phyloP scores from a whole-genome alignment of 2,888 invertebrate species.

The Brachyopa scutellaris region DNA sequence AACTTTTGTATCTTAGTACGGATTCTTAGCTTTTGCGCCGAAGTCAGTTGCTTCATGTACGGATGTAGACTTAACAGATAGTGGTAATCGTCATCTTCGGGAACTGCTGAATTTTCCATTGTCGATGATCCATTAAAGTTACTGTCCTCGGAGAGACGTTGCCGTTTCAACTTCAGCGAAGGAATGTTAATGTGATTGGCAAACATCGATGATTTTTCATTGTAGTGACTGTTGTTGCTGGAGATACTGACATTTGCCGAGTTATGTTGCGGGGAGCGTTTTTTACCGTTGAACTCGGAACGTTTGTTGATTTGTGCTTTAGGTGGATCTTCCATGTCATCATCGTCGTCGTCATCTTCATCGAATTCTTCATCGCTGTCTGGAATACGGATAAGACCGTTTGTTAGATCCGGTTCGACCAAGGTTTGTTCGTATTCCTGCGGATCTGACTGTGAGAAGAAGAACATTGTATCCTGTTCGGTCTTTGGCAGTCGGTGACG shows the following conservation, averaged over 20 bases:
- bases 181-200: slow-evolving; percentile 77
- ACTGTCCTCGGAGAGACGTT: slow-evolving; percentile 79
- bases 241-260: slow-evolving; percentile 47
- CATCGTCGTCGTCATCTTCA: slow-evolving; percentile 79
- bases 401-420: slow-evolving; percentile 81
- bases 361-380: slow-evolving; percentile 81
- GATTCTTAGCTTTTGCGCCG: slow-evolving; percentile 81
- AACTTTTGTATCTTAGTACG: slow-evolving; percentile 82
- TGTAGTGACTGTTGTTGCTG: slow-evolving; percentile 39
- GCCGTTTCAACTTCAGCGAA: slow-evolving; percentile 79
- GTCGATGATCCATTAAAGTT: slow-evolving; percentile 81
- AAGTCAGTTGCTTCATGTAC: slow-evolving; percentile 80
- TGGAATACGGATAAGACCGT: slow-evolving; percentile 80
- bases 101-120: slow-evolving; percentile 78
- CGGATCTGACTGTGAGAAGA: slow-evolving; percentile 75
- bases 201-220: slow-evolving; percentile 72
- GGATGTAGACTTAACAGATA: slow-evolving; percentile 81
- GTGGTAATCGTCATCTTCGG: slow-evolving; percentile 81
- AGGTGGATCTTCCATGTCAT: slow-evolving; percentile 71
- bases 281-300: slow-evolving; percentile 20
- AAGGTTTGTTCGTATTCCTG: slow-evolving; percentile 79
- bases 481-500: slow-evolving; percentile 80
- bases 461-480: slow-evolving; percentile 79
- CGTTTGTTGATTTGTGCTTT: slow-evolving; percentile 41
- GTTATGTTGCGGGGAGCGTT: slow-evolving; percentile 55